phyloP scores from a whole-genome alignment of 2,888 invertebrate genomes.

The Cantharis lateralis region DNA sequence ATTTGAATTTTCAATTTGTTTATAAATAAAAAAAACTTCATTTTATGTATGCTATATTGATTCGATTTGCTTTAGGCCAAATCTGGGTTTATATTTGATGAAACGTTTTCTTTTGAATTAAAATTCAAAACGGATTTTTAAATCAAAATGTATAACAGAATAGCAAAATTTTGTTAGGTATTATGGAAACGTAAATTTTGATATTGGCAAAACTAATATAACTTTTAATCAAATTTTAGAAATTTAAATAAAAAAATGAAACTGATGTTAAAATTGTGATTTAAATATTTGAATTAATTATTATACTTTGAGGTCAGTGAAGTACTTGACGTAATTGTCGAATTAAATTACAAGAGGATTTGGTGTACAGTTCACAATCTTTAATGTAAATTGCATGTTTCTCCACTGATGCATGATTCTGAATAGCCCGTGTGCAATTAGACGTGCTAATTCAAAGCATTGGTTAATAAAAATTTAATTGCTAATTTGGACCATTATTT shows the following conservation, averaged over 20 bases:
- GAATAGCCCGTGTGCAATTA: constrained; percentile 7
- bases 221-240: not conserved
- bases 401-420: constrained; percentile 4
- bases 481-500: constrained; percentile 4
- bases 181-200: not conserved
- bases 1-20: not conserved
- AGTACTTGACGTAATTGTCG: not conserved
- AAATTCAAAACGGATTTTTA: not conserved
- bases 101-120: not conserved
- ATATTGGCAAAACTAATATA: not conserved
- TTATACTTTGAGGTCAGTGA: not conserved
- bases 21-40: not conserved
- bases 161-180: not conserved
- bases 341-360: constrained; percentile 11
- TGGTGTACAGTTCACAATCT: constrained; percentile 13
- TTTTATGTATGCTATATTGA: not conserved
- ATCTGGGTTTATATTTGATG: not conserved
- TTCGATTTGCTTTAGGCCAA: not conserved
- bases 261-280: not conserved
- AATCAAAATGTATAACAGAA: not conserved
- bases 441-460: not conserved
- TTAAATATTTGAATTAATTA: not conserved
- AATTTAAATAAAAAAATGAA: not conserved
- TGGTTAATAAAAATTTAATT: not conserved
- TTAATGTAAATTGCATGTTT: constrained; percentile 13